Evolutionary conservation across 1,140 invertebrate species (phyloP), one percentile per base, ranked within the genome.

Genomic region (Drosophila bipectinata): DNA sequence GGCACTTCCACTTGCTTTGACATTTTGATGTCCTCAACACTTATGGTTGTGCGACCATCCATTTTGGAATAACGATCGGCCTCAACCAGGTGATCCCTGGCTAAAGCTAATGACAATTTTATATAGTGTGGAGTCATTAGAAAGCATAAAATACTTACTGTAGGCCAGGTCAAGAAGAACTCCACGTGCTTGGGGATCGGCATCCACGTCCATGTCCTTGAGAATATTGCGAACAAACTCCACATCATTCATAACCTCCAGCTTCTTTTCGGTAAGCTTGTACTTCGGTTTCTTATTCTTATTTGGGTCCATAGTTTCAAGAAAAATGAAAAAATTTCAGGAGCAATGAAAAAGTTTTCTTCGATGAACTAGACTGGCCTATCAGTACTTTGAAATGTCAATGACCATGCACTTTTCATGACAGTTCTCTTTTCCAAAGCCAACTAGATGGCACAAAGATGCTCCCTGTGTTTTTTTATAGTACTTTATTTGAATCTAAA

Each of bases 401-500:
- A 9, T 9, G 21, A 21, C 18, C 18, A 18, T 18, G 18, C 18
- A 18, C 18, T 18, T 18, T 18, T 18, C 18, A 18, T 18, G 18
- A 18, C 18, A 21, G 9, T 34, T 10, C 8, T 1, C 3, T 34
- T 34, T 34, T 10, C 8, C 8, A 34, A 34, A 34, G 32, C 8
- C 32, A 0, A 34, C 32, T 34, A 9, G 9, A 34, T 34, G 9
- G 3, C 1, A 34, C 3, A 34, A 34, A 3, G 3, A 21, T 3
- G 9, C 8, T 0, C 0, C 3, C 8, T 9, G 8, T 2, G 0
- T 9, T 4, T 3, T 18, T 41, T 60, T 60, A 28, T 72, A 60
- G 66, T 71, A 34, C 34, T 72, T 72, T 60, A 71, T 71, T 72
- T 60, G 37, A 66, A 66, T 66, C 73, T 85, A 78, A 75, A 30